Evolutionary conservation across 2,888 invertebrate genomes (phyloP).

Genomic region (Scaeva pyrastri): DNA sequence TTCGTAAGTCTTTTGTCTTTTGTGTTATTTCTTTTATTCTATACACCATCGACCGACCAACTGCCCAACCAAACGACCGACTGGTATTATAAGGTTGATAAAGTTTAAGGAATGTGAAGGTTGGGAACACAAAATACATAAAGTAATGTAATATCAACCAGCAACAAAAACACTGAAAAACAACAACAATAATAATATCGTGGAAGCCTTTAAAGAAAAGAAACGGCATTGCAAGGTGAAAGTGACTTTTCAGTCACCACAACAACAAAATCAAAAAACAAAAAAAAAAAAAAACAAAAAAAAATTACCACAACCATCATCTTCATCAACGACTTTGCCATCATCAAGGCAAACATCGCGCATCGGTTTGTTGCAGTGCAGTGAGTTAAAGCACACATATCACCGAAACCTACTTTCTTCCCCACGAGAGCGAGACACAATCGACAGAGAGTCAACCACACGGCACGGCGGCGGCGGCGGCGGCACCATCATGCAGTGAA

Average conservation of each 20-base stretch:
- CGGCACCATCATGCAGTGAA: too few relatives aligned
- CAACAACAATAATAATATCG: constrained; percentile 72
- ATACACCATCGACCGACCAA: not conserved
- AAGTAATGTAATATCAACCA: constrained; percentile 69
- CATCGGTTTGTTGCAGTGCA: constrained; percentile 7
- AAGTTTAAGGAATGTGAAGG: constrained; percentile 67
- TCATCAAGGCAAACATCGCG: not conserved
- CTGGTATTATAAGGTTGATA: constrained; percentile 56
- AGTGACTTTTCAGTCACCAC: constrained; percentile 79
- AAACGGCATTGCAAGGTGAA: constrained; percentile 84
- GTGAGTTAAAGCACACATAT: constrained; percentile 38
- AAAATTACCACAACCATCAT: constrained; percentile 39
- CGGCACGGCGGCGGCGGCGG: too few relatives aligned
- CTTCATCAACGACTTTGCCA: constrained; percentile 27
- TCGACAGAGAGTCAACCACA: constrained; percentile 18
- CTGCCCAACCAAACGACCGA: not conserved
- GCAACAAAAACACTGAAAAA: constrained; percentile 33
- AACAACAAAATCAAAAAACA: constrained; percentile 11
- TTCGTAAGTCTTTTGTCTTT: constrained; percentile 24
- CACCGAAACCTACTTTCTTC: constrained; percentile 73
- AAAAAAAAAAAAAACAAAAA: constrained; percentile 45
- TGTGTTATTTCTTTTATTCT: constrained; percentile 38
- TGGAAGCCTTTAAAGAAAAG: constrained; percentile 81
- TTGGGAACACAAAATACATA: constrained; percentile 58
- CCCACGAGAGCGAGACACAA: constrained; percentile 51